Percentiles rank a stretch among this genome's conserved stretches.
Conservation (phyloP, 2,797 vertebrate genomes). For the Sebastes hubbsi region DNA sequence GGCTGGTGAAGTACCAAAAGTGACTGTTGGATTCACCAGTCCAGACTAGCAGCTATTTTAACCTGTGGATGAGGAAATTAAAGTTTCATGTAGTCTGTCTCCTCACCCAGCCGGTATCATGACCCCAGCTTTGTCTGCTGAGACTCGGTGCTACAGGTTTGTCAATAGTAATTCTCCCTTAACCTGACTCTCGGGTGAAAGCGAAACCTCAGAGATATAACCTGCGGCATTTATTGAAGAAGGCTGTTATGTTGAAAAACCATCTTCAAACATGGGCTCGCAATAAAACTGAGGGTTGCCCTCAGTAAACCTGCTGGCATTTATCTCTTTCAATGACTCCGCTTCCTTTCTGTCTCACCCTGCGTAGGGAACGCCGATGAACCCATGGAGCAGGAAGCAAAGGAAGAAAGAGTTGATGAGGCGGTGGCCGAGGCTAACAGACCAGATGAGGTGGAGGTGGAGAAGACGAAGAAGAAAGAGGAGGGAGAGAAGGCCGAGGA, state of each 20-base stretch:
- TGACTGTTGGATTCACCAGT: background rate
- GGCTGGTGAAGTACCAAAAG: background rate
- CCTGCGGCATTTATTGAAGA: slow-evolving; percentile 47
- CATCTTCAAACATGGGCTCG: slow-evolving; percentile 42
- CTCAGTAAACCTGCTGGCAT: slow-evolving; percentile 57
- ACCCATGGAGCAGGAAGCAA: slow-evolving; percentile 69
- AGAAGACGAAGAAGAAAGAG: slow-evolving; percentile 30
- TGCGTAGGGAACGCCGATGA: slow-evolving; percentile 54
- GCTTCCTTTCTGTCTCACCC: slow-evolving; percentile 40
- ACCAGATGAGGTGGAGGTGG: slow-evolving; percentile 35
- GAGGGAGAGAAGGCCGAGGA: slow-evolving; percentile 30
- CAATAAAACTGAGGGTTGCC: slow-evolving; percentile 3
- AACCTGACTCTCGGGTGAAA: slow-evolving; percentile 21
- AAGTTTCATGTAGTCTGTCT: slow-evolving; percentile 42
- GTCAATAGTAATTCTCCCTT: slow-evolving; percentile 46
- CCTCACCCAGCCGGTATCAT: slow-evolving; percentile 5
- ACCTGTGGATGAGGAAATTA: slow-evolving; percentile 27
- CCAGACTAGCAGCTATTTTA: background rate
- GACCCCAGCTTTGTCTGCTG: slow-evolving; percentile 22
- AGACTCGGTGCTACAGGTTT: slow-evolving; percentile 23
- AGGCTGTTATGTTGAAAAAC: slow-evolving; percentile 39
- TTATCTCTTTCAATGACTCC: slow-evolving; percentile 59
- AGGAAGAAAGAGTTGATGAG: slow-evolving; percentile 59
- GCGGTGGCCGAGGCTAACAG: slow-evolving; percentile 37
- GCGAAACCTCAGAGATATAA: slow-evolving; percentile 54